Percentiles rank a stretch among this genome's conserved stretches.
Conservation (phyloP, 2,797 vertebrate genomes). For the Apogon talboti region DNA sequence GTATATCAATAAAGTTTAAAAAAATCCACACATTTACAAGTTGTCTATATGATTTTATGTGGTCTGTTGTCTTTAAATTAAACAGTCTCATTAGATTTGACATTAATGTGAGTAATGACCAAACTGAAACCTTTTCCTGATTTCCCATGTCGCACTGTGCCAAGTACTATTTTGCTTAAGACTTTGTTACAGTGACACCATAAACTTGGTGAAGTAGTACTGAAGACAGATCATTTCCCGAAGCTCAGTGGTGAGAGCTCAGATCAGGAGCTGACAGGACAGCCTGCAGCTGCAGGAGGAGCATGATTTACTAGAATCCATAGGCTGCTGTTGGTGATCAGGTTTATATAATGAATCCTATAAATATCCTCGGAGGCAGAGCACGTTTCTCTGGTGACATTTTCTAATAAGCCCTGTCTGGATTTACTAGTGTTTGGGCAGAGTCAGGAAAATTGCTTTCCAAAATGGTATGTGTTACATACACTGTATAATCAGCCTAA, state of each 20-base stretch:
- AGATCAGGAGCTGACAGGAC: constrained; percentile 45
- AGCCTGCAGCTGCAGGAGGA: constrained; percentile 52
- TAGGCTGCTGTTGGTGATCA: constrained; percentile 64
- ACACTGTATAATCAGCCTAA: not conserved
- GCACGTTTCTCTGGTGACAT: constrained; percentile 53
- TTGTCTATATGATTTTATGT: not conserved
- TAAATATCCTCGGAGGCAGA: constrained; percentile 62
- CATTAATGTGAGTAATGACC: not conserved
- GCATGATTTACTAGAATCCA: constrained; percentile 57
- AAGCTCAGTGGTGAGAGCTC: constrained; percentile 24
- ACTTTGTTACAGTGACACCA: constrained; percentile 10
- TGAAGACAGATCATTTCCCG: constrained; percentile 24
- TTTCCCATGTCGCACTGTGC: not conserved
- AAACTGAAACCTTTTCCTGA: constrained; percentile 4
- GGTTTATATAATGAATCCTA: constrained; percentile 71
- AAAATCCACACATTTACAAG: not conserved
- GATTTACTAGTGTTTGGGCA: constrained; percentile 39
- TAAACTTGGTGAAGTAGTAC: constrained; percentile 13
- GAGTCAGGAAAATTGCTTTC: constrained; percentile 13
- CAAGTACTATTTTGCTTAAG: constrained; percentile 5
- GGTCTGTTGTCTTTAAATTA: not conserved
- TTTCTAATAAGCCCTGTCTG: constrained; percentile 52
- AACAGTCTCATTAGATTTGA: not conserved
- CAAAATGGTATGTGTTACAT: not conserved
- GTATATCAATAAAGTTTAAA: constrained; percentile 10